Conservation (phyloP, 2,888 invertebrate species). For the Stenodema calcarata region DNA sequence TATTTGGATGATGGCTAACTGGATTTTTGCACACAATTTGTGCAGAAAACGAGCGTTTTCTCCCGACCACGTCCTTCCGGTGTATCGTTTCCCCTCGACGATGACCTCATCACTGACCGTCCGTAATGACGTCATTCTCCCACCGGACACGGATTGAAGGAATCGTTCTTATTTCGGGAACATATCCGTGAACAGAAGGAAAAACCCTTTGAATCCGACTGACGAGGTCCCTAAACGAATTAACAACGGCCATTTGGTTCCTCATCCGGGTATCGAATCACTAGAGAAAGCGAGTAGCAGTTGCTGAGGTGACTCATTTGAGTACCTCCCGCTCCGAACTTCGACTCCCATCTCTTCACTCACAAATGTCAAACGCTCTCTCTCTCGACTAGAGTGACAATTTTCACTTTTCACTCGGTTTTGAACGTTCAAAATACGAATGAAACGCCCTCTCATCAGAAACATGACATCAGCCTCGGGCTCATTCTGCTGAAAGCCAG, state of each 20-base stretch:
- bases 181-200: neutral
- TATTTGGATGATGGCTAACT: too few relatives aligned
- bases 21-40: too few relatives aligned
- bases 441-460: too few relatives aligned
- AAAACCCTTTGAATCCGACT: neutral
- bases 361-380: constrained; percentile 1
- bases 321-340: neutral
- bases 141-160: neutral
- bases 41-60: too few relatives aligned
- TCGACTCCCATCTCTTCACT: neutral
- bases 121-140: neutral
- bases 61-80: too few relatives aligned
- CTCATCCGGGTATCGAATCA: neutral
- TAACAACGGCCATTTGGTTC: neutral
- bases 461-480: too few relatives aligned
- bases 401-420: neutral
- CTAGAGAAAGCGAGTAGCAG: neutral
- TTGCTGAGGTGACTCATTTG: neutral
- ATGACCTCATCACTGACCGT: neutral
- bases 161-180: neutral
- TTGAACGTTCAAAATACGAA: neutral
- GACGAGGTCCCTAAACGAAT: neutral
- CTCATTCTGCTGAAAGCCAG: too few relatives aligned
- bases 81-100: neutral
- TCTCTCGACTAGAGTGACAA: neutral